These are phyloP conservation scores for Cygnus buccinator DNA, from an alignment of 2,113 vertebrate species.

Conservation along the genomic window DNA sequence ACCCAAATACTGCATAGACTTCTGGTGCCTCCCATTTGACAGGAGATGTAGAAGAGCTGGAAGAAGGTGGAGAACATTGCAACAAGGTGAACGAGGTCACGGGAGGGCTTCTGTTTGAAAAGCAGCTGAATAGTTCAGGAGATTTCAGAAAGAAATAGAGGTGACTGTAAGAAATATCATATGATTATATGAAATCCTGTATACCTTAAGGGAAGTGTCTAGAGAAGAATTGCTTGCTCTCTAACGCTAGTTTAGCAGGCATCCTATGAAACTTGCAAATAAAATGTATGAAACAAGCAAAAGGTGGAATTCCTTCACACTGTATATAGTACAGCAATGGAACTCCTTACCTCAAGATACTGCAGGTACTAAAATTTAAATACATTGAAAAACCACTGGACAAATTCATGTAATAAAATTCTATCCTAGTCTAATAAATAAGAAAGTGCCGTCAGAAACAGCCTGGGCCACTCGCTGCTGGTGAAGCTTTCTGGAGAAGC, in stretches of 20 bases:
- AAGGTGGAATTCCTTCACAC: not conserved
- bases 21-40: not conserved
- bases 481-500: not conserved
- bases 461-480: not conserved
- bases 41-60: not conserved
- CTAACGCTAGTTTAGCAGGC: not conserved
- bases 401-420: not conserved
- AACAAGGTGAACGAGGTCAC: not conserved
- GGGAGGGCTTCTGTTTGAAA: not conserved
- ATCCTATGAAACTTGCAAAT: not conserved
- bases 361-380: not conserved
- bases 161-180: not conserved
- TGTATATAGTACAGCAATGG: not conserved
- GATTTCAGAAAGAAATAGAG: not conserved
- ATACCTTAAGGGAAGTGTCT: not conserved
- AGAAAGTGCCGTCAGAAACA: not conserved
- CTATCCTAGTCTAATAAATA: not conserved
- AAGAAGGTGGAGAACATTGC: not conserved
- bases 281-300: not conserved
- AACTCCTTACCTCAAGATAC: not conserved
- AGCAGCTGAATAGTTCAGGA: not conserved
- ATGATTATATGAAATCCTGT: not conserved
- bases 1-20: not conserved
- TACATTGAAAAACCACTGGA: not conserved
- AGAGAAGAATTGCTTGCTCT: not conserved